A percentile compares a stretch with the other conserved stretches of the same genome.
phyloP scores from a whole-genome alignment of 2,888 invertebrate species.

The Cabera pusaria region DNA sequence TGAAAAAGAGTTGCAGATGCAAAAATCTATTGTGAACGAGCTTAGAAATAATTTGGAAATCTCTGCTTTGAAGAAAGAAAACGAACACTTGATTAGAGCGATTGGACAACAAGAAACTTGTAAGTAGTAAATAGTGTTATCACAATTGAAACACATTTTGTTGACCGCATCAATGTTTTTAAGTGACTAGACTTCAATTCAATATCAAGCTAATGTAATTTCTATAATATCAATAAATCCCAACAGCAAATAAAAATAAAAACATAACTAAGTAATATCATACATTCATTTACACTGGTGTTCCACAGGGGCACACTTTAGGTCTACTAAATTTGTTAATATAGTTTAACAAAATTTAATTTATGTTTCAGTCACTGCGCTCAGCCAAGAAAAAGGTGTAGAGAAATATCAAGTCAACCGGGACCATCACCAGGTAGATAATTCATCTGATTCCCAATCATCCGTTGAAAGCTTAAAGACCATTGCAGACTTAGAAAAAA shows the following conservation, averaged over 20 bases:
- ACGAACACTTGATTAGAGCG: slow-evolving; percentile 53
- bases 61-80: slow-evolving; percentile 50
- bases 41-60: slow-evolving; percentile 41
- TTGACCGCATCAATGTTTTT: too few relatives aligned
- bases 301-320: too few relatives aligned
- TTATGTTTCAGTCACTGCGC: slow-evolving; percentile 51
- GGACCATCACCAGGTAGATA: slow-evolving; percentile 69
- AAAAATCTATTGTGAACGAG: slow-evolving; percentile 19
- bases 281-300: too few relatives aligned
- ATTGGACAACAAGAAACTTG: slow-evolving; percentile 57
- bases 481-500: slow-evolving; percentile 71
- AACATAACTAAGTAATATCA: too few relatives aligned
- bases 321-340: too few relatives aligned
- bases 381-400: slow-evolving; percentile 47
- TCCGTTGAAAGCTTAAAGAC: slow-evolving; percentile 68
- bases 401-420: slow-evolving; percentile 48
- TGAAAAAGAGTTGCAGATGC: slow-evolving; percentile 29
- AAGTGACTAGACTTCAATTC: too few relatives aligned
- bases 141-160: too few relatives aligned
- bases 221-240: too few relatives aligned
- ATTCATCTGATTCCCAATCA: slow-evolving; percentile 59
- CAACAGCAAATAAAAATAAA: too few relatives aligned
- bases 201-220: too few relatives aligned
- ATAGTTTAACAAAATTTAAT: neutral
- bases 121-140: slow-evolving; percentile 40